Base-by-base conservation (phyloP, 2,888 invertebrate genomes). In the Tinea trinotella region DNA sequence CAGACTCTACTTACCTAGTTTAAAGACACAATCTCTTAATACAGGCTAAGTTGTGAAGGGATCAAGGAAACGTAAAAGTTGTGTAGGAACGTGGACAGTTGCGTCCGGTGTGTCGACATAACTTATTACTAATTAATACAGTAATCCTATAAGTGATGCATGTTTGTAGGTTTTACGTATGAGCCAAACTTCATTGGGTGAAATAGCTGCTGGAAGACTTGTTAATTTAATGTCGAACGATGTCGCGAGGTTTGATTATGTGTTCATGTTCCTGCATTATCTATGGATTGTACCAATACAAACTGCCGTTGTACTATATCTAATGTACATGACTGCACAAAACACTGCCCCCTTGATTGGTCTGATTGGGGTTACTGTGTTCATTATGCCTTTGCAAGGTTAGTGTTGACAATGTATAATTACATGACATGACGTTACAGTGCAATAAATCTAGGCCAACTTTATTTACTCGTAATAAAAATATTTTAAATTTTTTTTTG, bases 191-290 rank as follows among this genome's bases (percentile, higher is more conserved):
- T 90, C 94, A 0, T 65, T 95, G 17, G 90, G 91, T 0, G 89
- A 89, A 56, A 88, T 90, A 72, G 64, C 88, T 64, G 79, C 92
- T 61, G 95, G 95, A 0, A 92, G 94, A 70, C 86, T 96, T 58
- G 91, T 95, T 18, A 96, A 95, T 73, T 76, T 96, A 54, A 71
- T 96, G 64, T 93, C 95, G 0, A 95, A 95, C 61, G 96, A 96
- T 70, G 91, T 95, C 7, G 89, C 90, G 54, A 87, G 94, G 62
- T 94, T 95, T 67, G 95, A 96, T 68, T 86, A 89, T 71, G 88
- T 90, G 1, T 89, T 92, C 56, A 74, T 90, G 64, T 91, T 91
- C 64, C 67, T 94, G 4, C 94, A 95, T 72, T 93, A 92, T 66
- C 74, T 94, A 49, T 93, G 94, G 93, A 83, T 94, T 40, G 91